Evolutionary conservation across 2,888 invertebrate genomes (phyloP).

Genomic region (Zeuzera pyrina): DNA sequence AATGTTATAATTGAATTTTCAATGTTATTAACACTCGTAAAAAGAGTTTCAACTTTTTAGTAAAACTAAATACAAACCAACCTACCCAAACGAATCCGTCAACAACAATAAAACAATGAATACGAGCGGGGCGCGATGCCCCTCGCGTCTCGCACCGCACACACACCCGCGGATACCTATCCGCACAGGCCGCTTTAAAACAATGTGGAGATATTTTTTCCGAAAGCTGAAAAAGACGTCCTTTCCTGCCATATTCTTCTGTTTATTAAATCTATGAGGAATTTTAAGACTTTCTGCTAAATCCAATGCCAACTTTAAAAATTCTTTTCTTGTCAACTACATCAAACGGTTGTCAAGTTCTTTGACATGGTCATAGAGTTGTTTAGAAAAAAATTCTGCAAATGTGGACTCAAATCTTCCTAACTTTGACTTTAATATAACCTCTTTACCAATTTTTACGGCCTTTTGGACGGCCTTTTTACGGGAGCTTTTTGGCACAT

Average conservation of each 20-base stretch:
- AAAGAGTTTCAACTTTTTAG: too few species aligned
- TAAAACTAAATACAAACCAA: too few species aligned
- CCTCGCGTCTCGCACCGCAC: too few species aligned
- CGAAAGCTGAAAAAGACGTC: too few species aligned
- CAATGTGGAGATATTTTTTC: too few species aligned
- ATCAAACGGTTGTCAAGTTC: conserved; percentile 3
- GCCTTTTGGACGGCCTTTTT: conserved; percentile 1
- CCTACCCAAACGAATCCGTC: too few species aligned
- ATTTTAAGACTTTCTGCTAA: conserved; percentile 3
- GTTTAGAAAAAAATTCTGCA: not conserved
- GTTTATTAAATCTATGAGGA: conserved; percentile 3
- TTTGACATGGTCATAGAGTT: conserved; percentile 4
- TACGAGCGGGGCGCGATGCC: too few species aligned
- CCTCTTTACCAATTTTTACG: conserved; percentile 4
- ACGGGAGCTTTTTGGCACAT: conserved; percentile 4
- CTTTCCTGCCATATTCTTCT: conserved; percentile 2
- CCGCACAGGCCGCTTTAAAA: too few species aligned
- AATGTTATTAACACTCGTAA: too few species aligned
- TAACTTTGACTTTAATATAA: conserved; percentile 1
- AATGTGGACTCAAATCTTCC: conserved; percentile 5
- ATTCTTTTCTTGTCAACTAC: conserved; percentile 1
- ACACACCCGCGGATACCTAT: too few species aligned
- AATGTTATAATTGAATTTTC: too few species aligned
- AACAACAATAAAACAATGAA: too few species aligned
- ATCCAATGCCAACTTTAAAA: conserved; percentile 5